A percentile compares a stretch with the other conserved stretches of the same genome.
These are phyloP conservation scores for Anarsia innoxiella DNA, from an alignment of 2,888 invertebrate genomes.

Conservation along the genomic window DNA sequence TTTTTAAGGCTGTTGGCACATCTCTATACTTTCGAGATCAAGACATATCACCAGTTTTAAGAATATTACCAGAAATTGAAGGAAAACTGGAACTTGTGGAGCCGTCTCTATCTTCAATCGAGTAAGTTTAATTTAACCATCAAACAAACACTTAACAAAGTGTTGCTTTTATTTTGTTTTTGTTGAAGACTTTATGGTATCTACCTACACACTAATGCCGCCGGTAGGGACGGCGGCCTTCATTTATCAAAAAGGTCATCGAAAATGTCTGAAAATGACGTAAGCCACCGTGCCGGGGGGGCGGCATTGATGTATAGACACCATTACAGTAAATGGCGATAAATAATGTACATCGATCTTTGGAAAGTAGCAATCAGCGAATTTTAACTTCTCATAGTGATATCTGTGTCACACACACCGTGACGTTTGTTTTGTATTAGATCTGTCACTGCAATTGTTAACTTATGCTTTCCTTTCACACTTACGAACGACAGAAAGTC, in stretches of 20 bases:
- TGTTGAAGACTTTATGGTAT: too few relatives aligned
- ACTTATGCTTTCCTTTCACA: background rate
- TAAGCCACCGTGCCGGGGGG: too few relatives aligned
- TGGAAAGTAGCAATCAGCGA: background rate
- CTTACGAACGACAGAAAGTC: too few relatives aligned
- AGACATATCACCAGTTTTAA: conserved; percentile 40
- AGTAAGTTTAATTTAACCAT: conserved; percentile 34
- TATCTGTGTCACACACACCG: too few relatives aligned
- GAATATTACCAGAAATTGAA: conserved; percentile 19
- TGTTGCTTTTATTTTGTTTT: background rate
- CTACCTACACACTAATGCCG: too few relatives aligned
- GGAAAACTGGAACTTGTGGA: conserved; percentile 28
- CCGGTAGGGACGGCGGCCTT: too few relatives aligned
- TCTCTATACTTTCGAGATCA: conserved; percentile 39
- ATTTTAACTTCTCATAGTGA: background rate
- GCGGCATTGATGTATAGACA: too few relatives aligned
- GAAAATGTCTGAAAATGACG: too few relatives aligned
- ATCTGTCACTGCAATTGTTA: background rate
- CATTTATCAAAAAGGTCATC: too few relatives aligned
- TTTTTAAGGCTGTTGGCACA: conserved; percentile 35
- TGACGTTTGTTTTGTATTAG: background rate
- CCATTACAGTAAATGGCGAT: too few relatives aligned
- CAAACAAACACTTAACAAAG: background rate
- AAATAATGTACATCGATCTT: too few relatives aligned
- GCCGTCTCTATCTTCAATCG: conserved; percentile 33